Evolutionary conservation across 2,888 invertebrate genomes (phyloP), one percentile per base, ranked within the genome.

Genomic region (Cyrtodaria siliqua): DNA sequence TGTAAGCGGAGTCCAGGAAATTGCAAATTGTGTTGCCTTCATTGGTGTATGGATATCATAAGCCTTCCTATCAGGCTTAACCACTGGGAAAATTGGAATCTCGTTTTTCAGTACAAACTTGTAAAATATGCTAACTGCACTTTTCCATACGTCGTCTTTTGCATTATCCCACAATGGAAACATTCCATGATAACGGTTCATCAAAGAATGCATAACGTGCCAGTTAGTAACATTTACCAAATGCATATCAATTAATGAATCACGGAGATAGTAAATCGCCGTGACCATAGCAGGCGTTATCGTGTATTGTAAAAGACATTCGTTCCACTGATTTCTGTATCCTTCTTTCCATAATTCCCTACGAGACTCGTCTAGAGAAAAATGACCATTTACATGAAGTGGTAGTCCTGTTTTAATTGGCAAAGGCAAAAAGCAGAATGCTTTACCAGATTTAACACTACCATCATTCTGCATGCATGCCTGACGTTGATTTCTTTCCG

Each of bases 331-430:
- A 1, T 60, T 42, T 53, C 63, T 61, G 12, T 59, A 55, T 2
- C 52, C 70, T 18, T 52, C 72, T 6, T 40, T 44, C 55, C 26
- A 44, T 0, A 87, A 53, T 24, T 59, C 69, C 50, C 87, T 61
- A 60, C 89, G 78, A 0, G 87, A 71, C 67, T 87, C 86, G 57
- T 87, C 88, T 2, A 90, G 76, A 8, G 83, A 82, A 83, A 90
- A 90, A 57, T 90, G 87, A 0, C 87, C 90, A 76, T 91, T 89
- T 83, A 86, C 70, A 67, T 91, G 91, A 23, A 91, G 81, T 9
- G 90, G 89, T 14, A 92, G 79, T 4, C 80, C 79, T 23, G 85
- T 86, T 27, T 57, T 66, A 3, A 90, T 79, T 27, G 92, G 90
- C 12, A 92, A 78, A 1, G 92, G 92, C 6, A 87, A 72, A 52